Evolutionary conservation across 2,797 vertebrate species (phyloP).

Genomic region (Spinus olivaceus): DNA sequence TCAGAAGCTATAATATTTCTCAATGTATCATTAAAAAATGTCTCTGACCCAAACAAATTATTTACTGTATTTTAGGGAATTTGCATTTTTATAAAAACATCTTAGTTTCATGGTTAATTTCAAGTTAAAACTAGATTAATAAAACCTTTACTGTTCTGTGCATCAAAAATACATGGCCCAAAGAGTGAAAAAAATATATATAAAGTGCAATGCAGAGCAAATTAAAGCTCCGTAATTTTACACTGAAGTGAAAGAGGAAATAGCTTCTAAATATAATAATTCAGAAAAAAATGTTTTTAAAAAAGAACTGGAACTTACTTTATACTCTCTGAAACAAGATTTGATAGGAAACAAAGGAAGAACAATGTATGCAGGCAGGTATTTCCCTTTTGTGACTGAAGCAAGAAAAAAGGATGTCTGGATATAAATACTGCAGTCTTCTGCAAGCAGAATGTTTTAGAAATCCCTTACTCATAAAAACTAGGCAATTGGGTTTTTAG

Average conservation of each 20-base stretch:
- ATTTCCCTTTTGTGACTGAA: neutral
- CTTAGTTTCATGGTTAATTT: neutral
- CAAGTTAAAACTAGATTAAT: neutral
- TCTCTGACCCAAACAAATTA: neutral
- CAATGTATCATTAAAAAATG: neutral
- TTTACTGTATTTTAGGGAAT: neutral
- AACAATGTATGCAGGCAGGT: neutral
- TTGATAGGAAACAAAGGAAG: neutral
- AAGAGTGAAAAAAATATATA: neutral
- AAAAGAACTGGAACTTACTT: neutral
- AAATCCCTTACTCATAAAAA: neutral
- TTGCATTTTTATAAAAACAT: neutral
- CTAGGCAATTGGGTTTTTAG: neutral
- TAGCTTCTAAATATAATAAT: neutral
- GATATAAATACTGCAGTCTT: neutral
- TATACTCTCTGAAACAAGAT: neutral
- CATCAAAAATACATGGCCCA: neutral
- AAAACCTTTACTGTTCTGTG: neutral
- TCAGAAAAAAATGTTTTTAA: neutral
- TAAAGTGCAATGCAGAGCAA: conserved; percentile 13
- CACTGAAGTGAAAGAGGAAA: neutral
- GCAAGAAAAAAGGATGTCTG: neutral
- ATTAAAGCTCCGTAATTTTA: conserved; percentile 1
- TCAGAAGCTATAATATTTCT: neutral
- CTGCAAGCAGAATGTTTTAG: neutral